Conservation (phyloP, 2,113 vertebrate genomes). For the Menura novaehollandiae region DNA sequence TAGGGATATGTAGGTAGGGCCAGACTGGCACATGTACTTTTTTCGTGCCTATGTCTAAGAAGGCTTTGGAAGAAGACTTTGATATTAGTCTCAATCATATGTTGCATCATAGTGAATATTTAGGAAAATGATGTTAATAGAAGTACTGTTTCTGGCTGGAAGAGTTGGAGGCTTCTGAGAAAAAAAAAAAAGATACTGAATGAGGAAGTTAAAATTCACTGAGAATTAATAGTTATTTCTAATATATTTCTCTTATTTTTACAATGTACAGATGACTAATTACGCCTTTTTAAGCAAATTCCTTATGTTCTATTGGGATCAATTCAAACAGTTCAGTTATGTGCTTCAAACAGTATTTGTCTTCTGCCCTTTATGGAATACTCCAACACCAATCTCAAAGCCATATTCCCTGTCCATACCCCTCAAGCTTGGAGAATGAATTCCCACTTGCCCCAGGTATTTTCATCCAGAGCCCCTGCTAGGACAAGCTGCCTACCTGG, state of each 20-base stretch:
- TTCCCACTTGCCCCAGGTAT: not conserved
- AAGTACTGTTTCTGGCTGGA: not conserved
- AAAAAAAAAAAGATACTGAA: not conserved
- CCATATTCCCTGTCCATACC: rapidly evolving
- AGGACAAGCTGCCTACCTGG: not conserved
- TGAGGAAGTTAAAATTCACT: not conserved
- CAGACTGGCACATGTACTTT: not conserved
- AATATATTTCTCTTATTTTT: not conserved
- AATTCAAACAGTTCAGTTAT: not conserved
- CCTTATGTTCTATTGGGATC: not conserved
- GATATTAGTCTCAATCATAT: not conserved
- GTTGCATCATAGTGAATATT: not conserved
- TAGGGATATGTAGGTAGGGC: not conserved
- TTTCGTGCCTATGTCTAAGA: not conserved
- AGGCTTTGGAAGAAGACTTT: not conserved
- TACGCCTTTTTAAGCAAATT: not conserved
- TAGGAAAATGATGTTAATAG: not conserved
- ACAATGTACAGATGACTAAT: not conserved
- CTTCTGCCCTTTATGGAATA: not conserved
- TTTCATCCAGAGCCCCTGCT: not conserved
- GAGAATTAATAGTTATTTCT: not conserved
- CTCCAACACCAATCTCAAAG: not conserved
- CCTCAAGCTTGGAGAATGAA: not conserved
- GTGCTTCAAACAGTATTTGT: not conserved
- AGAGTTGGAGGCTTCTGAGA: not conserved